Evolutionary conservation across 1,140 invertebrate species (phyloP).

Genomic region (Pygmarrhopalites habei): DNA sequence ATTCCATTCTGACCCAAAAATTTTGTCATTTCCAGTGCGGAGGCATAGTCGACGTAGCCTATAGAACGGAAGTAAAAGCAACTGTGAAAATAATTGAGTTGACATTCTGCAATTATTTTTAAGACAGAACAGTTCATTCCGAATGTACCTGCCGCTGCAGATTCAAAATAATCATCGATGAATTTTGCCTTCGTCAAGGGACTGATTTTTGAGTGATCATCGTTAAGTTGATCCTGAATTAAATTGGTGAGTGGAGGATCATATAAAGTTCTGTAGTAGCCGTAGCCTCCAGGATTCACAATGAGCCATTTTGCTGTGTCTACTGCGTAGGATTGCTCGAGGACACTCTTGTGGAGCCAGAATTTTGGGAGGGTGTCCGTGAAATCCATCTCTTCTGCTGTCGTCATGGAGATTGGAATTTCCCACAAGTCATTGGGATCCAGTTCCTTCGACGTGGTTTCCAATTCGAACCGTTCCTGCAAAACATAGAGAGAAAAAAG

Average conservation of each 20-base stretch:
- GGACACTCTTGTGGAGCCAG: slow-evolving; percentile 6
- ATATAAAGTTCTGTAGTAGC: slow-evolving; percentile 75
- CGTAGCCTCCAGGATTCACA: slow-evolving; percentile 24
- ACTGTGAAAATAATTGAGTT: not conserved
- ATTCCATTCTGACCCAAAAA: slow-evolving; percentile 38
- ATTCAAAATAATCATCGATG: slow-evolving; percentile 31
- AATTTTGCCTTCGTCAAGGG: slow-evolving; percentile 25
- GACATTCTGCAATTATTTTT: not conserved
- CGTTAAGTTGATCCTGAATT: slow-evolving; percentile 22
- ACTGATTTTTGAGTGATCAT: slow-evolving; percentile 20
- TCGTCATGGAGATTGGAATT: slow-evolving; percentile 13
- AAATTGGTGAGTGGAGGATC: slow-evolving; percentile 46
- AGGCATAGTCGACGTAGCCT: slow-evolving; percentile 14
- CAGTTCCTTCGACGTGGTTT: not conserved
- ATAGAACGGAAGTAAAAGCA: not conserved
- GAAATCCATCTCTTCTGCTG: not conserved
- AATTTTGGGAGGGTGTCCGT: slow-evolving; percentile 1
- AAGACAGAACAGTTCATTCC: not conserved
- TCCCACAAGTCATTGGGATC: slow-evolving; percentile 24
- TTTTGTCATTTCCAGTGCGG: slow-evolving; percentile 53
- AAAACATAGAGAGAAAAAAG: slow-evolving; percentile 3
- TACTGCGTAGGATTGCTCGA: not conserved
- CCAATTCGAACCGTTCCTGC: not conserved
- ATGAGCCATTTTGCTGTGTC: slow-evolving; percentile 22
- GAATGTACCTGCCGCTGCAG: slow-evolving; percentile 17